Base-by-base conservation (phyloP, 2,888 invertebrate genomes). In the Synergus umbraculus region DNA sequence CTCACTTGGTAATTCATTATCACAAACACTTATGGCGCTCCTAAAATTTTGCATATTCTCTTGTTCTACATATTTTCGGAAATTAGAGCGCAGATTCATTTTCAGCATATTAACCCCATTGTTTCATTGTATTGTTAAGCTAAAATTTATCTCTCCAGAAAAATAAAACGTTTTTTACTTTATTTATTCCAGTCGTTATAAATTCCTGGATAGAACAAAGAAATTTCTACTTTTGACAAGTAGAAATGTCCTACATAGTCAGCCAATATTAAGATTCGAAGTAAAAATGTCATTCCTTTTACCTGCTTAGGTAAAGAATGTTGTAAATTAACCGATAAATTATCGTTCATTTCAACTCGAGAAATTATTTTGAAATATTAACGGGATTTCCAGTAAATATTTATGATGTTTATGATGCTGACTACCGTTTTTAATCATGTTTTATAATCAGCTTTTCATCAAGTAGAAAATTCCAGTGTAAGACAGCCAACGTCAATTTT, bases 1-100 rank as follows among this genome's bases (percentile, higher is more conserved):
- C 80, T 76, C 67, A 80, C 83, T 78, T 79, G 60, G 79, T 79
- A 79, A 78, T 77, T 81, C 77, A 78, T 69, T 73, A 80, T 82
- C 80, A 80, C 63, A 54, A 66, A 41, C 13, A 66, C 76, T 67
- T 18, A 63, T 1, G 10, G 43, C n/a, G 18, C 43, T 66, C n/a
- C 43, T 43, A 22, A 8, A 22, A 10, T 41, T 66, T n/a, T 66
- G 7, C 15, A 66, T 18, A 43, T 15, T 43, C 41, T 41, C 65
- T 43, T 43, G 65, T n/a, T 66, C 18, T 10, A 43, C 15, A 13
- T 22, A 41, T 41, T 41, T 37, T 10, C n/a, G 8, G 37, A 66
- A 65, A 37, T 5, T 41, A 18, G n/a, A 37, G 10, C 65, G 41
- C 43, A 41, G 18, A n/a, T 43, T 9, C 43, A 43, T 37, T 46